Conservation (phyloP, 2,888 invertebrate species). For the Lochmaea crataegi region DNA sequence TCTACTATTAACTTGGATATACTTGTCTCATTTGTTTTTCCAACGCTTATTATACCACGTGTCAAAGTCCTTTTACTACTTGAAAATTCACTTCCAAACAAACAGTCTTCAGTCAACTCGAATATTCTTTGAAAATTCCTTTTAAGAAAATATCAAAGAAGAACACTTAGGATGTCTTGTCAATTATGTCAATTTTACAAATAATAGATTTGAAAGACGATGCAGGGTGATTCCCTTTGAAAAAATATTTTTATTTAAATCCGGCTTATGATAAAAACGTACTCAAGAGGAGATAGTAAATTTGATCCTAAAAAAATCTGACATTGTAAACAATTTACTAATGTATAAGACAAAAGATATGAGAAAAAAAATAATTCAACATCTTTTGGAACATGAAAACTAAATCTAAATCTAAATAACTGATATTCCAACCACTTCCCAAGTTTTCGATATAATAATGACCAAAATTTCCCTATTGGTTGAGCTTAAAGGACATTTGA, state of each 20-base stretch:
- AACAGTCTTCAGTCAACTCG: constrained; percentile 28
- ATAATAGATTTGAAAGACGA: constrained; percentile 32
- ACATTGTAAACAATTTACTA: too few relatives aligned
- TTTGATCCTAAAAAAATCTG: too few relatives aligned
- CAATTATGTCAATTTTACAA: constrained; percentile 43
- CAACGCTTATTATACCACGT: constrained; percentile 8
- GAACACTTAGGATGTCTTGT: constrained; percentile 43
- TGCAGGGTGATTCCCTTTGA: constrained; percentile 1
- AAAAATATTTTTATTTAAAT: constrained; percentile 13
- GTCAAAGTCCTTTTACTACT: constrained; percentile 18
- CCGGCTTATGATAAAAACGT: too few relatives aligned
- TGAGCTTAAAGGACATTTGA: too few relatives aligned
- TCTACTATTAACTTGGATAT: background rate
- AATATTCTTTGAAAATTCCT: constrained; percentile 29
- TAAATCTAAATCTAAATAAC: too few relatives aligned
- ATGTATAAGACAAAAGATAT: too few relatives aligned
- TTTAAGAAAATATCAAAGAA: constrained; percentile 42
- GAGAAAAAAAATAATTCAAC: too few relatives aligned
- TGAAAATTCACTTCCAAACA: constrained; percentile 30
- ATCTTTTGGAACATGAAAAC: too few relatives aligned
- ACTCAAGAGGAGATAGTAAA: too few relatives aligned
- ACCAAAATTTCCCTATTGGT: too few relatives aligned
- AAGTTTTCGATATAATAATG: too few relatives aligned
- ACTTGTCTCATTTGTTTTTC: constrained; percentile 9
- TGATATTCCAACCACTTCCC: too few relatives aligned